Base-by-base conservation (phyloP, 2,797 vertebrate species). In the Eutrigla gurnardus region DNA sequence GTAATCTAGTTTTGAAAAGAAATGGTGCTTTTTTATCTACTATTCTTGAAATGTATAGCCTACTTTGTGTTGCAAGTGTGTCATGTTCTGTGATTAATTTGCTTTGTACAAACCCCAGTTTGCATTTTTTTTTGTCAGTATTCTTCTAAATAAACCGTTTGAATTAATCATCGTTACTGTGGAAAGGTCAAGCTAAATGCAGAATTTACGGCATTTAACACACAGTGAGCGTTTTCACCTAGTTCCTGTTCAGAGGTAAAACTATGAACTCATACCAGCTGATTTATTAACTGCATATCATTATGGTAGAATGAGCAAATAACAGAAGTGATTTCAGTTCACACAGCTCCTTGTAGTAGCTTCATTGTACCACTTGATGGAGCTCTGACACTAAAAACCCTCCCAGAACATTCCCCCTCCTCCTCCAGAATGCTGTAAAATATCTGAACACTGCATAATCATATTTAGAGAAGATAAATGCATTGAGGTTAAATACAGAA, bases 11-110 rank as follows among this genome's bases (percentile, higher is more conserved):
- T 75, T 89, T 90, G 49, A 82, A 89, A 91, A 94, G 25, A 93
- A 42, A 42, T 90, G 92, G 93, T 95, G 94, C 93, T 94, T 93
- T 93, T 92, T 86, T 62, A 86, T 90, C 76, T 89, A 81, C 86
- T 89, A 89, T 89, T 85, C 87, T 86, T 92, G 82, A 92, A 91
- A 66, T 87, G 86, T 91, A 91, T 93, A 92, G 78, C 81, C 84
- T 64, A 73, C 82, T 89, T 76, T 90, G 73, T 90, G 82, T 88
- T 70, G 82, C 81, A 64, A 77, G 53, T 82, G 67, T 91, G 80
- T 85, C 49, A 4, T 90, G 80, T 82, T 76, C 60, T 89, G 85
- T 91, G 82, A 88, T 91, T 86, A 76, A 75, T 88, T 90, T 85
- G 82, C 88, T 87, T 86, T 92, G 89, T 91, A 89, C 76, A 91